These are phyloP conservation scores for Ochropacha duplaris DNA, from an alignment of 2,888 invertebrate species.

Conservation along the genomic window DNA sequence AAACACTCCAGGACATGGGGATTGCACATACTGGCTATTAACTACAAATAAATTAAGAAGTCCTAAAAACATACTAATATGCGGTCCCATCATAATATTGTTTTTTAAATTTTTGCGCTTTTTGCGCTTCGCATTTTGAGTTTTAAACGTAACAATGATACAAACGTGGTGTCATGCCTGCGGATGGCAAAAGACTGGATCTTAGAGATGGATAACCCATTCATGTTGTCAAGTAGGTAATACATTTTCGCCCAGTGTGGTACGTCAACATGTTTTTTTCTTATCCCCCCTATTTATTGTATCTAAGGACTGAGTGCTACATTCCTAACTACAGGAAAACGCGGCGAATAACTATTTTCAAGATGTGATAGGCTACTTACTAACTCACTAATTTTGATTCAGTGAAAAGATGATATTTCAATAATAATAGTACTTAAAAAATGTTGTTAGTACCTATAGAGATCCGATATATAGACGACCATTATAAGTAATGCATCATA, in stretches of 20 bases:
- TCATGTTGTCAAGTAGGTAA: not conserved
- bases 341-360: not conserved
- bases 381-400: not conserved
- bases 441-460: too few relatives aligned
- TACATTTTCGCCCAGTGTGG: not conserved
- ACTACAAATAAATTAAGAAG: constrained; percentile 36
- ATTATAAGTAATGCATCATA: too few relatives aligned
- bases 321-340: not conserved
- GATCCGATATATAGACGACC: too few relatives aligned
- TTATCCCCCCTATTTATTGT: not conserved
- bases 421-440: too few relatives aligned
- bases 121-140: constrained; percentile 23
- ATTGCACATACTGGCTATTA: constrained; percentile 41
- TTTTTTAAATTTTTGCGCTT: constrained; percentile 21
- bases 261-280: not conserved
- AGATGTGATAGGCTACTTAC: not conserved
- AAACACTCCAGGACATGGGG: constrained; percentile 64
- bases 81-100: constrained; percentile 36
- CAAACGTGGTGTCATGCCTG: constrained; percentile 38
- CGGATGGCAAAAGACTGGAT: constrained; percentile 39
- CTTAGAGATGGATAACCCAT: not conserved
- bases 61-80: constrained; percentile 37
- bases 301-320: not conserved
- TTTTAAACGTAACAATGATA: constrained; percentile 16
- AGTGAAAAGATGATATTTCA: too few relatives aligned